A percentile compares a stretch with the other conserved stretches of the same genome.
Evolutionary conservation across 2,113 vertebrate genomes (phyloP).

Genomic region (Cebus imitator): DNA sequence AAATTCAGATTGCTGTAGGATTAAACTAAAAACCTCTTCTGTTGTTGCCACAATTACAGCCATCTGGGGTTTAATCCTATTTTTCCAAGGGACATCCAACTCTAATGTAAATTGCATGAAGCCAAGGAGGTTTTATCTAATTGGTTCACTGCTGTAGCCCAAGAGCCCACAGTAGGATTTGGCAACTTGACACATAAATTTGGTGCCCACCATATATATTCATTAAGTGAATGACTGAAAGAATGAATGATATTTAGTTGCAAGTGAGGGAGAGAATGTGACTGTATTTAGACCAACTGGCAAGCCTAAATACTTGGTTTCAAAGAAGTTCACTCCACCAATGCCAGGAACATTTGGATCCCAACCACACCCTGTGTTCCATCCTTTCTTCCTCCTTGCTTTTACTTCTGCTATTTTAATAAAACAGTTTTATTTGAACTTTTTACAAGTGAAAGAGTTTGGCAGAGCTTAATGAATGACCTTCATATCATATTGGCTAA

Average conservation of each 20-base stretch:
- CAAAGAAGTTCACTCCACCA: not conserved
- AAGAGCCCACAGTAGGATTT: not conserved
- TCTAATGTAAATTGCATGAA: not conserved
- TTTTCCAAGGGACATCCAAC: not conserved
- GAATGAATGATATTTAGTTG: conserved; percentile 19
- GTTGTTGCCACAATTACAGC: not conserved
- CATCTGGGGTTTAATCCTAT: not conserved
- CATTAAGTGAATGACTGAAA: not conserved
- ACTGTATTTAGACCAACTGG: not conserved
- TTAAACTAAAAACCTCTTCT: not conserved
- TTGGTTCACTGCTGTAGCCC: not conserved
- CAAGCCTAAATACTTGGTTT: not conserved
- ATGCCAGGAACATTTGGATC: not conserved
- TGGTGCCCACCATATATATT: not conserved
- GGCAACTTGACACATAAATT: not conserved
- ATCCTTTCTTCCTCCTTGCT: not conserved
- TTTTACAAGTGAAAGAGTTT: conserved; percentile 11
- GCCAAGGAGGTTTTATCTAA: not conserved
- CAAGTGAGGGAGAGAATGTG: conserved; percentile 1
- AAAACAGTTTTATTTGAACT: not conserved
- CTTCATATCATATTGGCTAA: not conserved
- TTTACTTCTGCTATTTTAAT: not conserved
- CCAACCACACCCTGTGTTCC: not conserved
- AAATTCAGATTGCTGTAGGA: conserved; percentile 35
- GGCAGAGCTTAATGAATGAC: not conserved